Base-by-base conservation (phyloP, 2,797 vertebrate genomes). In the Centropyge bicolor region DNA sequence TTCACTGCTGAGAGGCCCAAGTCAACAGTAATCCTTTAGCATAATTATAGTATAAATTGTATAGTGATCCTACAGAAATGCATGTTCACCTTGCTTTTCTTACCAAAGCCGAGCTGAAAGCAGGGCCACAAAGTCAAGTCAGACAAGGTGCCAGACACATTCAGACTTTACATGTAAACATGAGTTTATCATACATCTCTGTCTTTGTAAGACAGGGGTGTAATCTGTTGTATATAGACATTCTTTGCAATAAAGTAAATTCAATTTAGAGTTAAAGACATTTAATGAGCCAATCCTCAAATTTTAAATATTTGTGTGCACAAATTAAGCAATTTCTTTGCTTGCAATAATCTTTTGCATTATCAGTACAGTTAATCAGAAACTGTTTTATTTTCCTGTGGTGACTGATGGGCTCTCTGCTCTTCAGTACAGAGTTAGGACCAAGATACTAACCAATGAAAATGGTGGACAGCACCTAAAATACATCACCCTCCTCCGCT, bases 401-500 rank as follows among this genome's bases (percentile, higher is more conserved):
- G n/a, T 14, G 10, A 67, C 27, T 46, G 12, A 35, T 19, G 14
- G 19, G 22, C 40, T 81, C 49, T 64, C 27, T n/a, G 35, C 54
- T 59, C 48, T 43, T 46, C 38, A 71, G 27, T 63, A 31, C 27
- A 52, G 48, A 62, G 2, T 55, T 57, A 10, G n/a, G 49, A 49
- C 67, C 19, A 68, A 46, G 38, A 61, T 13, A 35, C 17, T 16
- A 51, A 75, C 20, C 20, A 71, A 22, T 36, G 20, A 11, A 36
- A 86, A 66, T 19, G 56, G 12, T 35, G 27, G 24, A 76, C 56
- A 66, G 52, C 27, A 51, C 19, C 24, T 41, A 46, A 70, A 72
- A 38, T 27, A 73, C 73, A 61, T 40, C n/a, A 43, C 66, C 70
- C 65, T 85, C 84, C 76, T 82, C 71, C 78, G 16, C 48, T 48